phyloP scores from a whole-genome alignment of 2,888 invertebrate species.

The Ochropleura leucogaster region DNA sequence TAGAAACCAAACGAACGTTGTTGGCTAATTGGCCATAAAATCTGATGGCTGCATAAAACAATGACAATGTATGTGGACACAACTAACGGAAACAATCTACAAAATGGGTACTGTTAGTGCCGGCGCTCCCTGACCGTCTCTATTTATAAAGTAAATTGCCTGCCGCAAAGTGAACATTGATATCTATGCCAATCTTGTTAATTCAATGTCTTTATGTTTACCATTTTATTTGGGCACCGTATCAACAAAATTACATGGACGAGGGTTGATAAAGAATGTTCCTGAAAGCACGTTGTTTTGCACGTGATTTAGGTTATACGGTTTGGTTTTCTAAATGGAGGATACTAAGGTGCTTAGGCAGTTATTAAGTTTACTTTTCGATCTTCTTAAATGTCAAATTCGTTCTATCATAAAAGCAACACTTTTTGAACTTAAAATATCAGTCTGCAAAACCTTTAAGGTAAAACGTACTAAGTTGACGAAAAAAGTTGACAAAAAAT shows the following conservation, averaged over 20 bases:
- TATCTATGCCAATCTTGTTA: slow-evolving; percentile 81
- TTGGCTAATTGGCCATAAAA: slow-evolving; percentile 44
- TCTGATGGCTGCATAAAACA: slow-evolving; percentile 53
- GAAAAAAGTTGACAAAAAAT: no score
- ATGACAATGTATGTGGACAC: slow-evolving; percentile 63
- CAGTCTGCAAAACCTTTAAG: not conserved
- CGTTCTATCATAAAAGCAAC: not conserved
- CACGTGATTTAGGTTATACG: slow-evolving; percentile 4
- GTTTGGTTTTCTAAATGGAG: not conserved
- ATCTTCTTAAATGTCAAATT: not conserved
- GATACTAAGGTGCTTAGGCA: not conserved
- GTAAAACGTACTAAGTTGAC: not conserved
- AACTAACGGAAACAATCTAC: slow-evolving; percentile 81
- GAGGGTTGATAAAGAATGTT: slow-evolving; percentile 41
- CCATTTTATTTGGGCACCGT: slow-evolving; percentile 51
- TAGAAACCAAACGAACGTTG: slow-evolving; percentile 29
- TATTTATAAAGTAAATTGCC: slow-evolving; percentile 89
- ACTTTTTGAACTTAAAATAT: not conserved
- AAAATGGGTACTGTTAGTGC: slow-evolving; percentile 84
- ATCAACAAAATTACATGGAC: slow-evolving; percentile 51
- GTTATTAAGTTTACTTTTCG: not conserved
- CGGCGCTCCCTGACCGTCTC: slow-evolving; percentile 83
- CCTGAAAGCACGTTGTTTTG: slow-evolving; percentile 6
- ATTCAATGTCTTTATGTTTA: slow-evolving; percentile 73
- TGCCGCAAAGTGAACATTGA: slow-evolving; percentile 81